Conservation (phyloP, 2,113 vertebrate species). For the Neomonachus schauinslandi region DNA sequence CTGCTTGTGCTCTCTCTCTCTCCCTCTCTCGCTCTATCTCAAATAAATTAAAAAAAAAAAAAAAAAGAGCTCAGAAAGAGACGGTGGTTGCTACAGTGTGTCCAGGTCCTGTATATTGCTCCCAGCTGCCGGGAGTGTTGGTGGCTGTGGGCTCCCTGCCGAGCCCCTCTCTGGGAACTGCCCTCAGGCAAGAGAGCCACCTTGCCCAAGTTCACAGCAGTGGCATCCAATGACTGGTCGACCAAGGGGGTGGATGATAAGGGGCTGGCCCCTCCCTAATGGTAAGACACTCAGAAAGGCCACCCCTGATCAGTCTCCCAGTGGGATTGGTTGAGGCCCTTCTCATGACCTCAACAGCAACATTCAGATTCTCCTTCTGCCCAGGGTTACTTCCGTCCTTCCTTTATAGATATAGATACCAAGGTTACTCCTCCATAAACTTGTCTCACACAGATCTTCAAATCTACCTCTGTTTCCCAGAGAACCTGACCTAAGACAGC, state of each 20-base stretch:
- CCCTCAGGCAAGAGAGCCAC: neutral
- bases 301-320: neutral
- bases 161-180: neutral
- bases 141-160: neutral
- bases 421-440: neutral
- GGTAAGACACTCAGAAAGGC: neutral
- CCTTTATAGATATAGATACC: neutral
- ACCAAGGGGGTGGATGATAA: accelerated
- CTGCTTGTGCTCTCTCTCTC: too few relatives aligned
- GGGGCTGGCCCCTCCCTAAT: neutral
- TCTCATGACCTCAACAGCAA: neutral
- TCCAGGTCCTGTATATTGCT: neutral
- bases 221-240: accelerated
- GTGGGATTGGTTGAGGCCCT: neutral
- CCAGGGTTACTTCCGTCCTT: neutral
- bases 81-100: neutral
- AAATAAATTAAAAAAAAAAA: too few relatives aligned
- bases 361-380: neutral
- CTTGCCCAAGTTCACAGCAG: neutral
- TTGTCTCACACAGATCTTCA: neutral
- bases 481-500: neutral
- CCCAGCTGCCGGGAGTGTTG: too few relatives aligned
- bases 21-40: too few relatives aligned
- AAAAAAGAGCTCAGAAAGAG: neutral
- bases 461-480: neutral